These are phyloP conservation scores for Limnephilus rhombicus DNA, from an alignment of 2,888 invertebrate species.

Conservation along the genomic window DNA sequence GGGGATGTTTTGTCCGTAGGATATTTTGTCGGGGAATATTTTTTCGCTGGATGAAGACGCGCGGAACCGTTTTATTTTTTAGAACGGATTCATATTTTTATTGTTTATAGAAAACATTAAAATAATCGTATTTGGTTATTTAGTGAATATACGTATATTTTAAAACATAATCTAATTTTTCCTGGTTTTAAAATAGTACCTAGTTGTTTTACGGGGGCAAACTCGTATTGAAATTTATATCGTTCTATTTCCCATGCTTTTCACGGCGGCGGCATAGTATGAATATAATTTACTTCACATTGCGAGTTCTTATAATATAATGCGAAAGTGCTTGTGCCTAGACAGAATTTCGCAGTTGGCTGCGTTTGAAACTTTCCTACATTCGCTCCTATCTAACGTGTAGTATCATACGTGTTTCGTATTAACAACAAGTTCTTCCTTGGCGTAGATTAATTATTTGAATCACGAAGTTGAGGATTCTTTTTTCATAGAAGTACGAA, in stretches of 20 bases:
- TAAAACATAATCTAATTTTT: not conserved
- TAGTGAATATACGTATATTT: too few species aligned
- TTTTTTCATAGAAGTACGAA: not conserved
- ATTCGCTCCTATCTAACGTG: not conserved
- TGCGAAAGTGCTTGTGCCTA: not conserved
- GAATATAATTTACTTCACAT: not conserved
- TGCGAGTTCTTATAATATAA: not conserved
- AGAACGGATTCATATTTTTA: too few species aligned
- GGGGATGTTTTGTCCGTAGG: too few species aligned
- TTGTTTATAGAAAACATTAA: too few species aligned
- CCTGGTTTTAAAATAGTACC: not conserved
- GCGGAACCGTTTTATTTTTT: too few species aligned
- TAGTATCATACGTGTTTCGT: not conserved
- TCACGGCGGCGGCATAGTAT: not conserved
- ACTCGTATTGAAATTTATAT: not conserved
- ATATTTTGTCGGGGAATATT: too few species aligned
- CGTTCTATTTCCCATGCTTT: not conserved
- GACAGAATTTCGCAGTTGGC: conserved; percentile 1
- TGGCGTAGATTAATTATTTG: not conserved
- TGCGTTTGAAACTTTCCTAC: not conserved
- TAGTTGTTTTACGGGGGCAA: not conserved
- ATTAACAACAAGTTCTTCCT: not conserved
- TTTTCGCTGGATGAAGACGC: too few species aligned
- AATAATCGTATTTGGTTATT: too few species aligned
- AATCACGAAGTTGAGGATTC: not conserved